Conservation (phyloP, 2,113 vertebrate species). For the Sturnus vulgaris region DNA sequence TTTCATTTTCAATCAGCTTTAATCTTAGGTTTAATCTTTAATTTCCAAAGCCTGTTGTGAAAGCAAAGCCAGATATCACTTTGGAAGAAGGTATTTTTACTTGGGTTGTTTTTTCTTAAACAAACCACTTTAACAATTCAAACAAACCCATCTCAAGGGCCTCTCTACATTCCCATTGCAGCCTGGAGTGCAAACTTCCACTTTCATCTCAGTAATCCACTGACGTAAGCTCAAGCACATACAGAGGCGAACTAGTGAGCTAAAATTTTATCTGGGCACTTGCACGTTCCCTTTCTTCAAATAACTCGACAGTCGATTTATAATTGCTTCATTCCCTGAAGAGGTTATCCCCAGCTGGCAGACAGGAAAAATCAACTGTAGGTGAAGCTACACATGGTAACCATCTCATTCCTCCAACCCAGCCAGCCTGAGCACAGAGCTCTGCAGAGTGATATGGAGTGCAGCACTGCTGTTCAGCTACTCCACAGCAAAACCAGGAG, state of each 20-base stretch:
- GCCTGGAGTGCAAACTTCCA: background rate
- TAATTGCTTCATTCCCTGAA: background rate
- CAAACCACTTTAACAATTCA: background rate
- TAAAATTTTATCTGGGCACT: background rate
- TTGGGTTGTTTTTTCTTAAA: background rate
- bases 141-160: background rate
- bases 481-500: background rate
- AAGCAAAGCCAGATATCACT: background rate
- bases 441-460: background rate
- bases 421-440: background rate
- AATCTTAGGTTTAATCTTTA: background rate
- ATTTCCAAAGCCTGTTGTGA: background rate
- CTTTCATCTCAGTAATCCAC: background rate
- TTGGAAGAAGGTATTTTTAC: background rate
- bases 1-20: background rate
- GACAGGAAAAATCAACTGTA: background rate
- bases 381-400: background rate
- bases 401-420: background rate
- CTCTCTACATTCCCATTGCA: background rate
- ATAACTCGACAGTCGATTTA: background rate
- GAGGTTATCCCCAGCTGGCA: background rate
- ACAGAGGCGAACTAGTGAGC: background rate
- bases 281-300: background rate
- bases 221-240: background rate
- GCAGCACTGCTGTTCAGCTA: background rate